phyloP scores from a whole-genome alignment of 1,140 invertebrate species.

The Bombus vancouverensis region DNA sequence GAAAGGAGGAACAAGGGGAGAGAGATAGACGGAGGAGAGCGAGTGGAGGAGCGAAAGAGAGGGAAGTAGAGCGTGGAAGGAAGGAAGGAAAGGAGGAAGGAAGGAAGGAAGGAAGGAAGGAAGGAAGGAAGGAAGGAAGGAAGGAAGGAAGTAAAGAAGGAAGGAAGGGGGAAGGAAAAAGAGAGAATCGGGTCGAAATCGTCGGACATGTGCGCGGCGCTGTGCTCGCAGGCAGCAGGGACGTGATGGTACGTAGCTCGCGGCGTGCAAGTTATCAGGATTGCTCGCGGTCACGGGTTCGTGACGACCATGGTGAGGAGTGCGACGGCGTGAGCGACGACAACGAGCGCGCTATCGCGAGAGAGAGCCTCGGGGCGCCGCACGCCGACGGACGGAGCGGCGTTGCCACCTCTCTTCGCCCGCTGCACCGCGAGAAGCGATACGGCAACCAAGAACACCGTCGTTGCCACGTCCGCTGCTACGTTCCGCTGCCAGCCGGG shows the following conservation, averaged over 20 bases:
- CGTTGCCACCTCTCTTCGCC: constrained; percentile 62
- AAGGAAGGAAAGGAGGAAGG: background rate
- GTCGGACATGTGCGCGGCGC: constrained; percentile 52
- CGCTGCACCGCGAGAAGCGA: constrained; percentile 58
- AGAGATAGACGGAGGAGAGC: background rate
- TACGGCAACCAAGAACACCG: constrained; percentile 54
- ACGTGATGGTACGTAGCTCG: constrained; percentile 64
- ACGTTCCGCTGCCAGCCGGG: constrained; percentile 60
- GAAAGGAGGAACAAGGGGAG: background rate
- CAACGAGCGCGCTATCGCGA: constrained; percentile 56
- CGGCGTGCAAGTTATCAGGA: constrained; percentile 54
- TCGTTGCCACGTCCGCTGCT: constrained; percentile 62
- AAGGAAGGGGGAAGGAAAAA: background rate
- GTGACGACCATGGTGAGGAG: constrained; percentile 32
- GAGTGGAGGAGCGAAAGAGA: background rate
- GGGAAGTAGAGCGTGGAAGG: background rate
- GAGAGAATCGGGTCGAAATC: constrained; percentile 49
- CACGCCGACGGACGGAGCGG: constrained; percentile 59
- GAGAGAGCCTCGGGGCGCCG: constrained; percentile 59
- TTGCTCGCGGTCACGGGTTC: constrained; percentile 55
- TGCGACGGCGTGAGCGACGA: constrained; percentile 58
- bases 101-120: background rate
- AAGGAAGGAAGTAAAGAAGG: background rate
- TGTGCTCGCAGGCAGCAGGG: constrained; percentile 46
- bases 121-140: constrained; percentile 4